Evolutionary conservation across 2,797 vertebrate species (phyloP), one percentile per base, ranked within the genome.

Genomic region (Euphonia xanthogaster): DNA sequence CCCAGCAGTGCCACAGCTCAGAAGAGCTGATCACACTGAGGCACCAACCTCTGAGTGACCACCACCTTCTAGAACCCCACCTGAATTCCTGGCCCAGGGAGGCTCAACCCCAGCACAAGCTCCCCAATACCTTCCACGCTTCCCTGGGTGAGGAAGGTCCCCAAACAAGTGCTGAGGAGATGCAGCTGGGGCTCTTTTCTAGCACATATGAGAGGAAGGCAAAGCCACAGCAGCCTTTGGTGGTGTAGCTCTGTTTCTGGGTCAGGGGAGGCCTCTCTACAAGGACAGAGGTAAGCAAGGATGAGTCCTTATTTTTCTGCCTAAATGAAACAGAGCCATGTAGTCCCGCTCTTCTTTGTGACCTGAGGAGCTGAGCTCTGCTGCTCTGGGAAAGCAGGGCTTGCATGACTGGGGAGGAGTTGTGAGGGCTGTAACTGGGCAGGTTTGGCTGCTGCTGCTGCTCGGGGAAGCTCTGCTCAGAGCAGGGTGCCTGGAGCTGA

Each of bases 211-310:
- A 86, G 89, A 88, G 53, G 68, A 74, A 47, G 54, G 50, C 31
- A 42, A 85, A 90, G 39, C 1, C 16, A 7, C 1, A 60, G 22
- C 1, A 73, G 7, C 3, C 1, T 3, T 39, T 58, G 30, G 5
- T 50, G 40, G 17, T 1, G 1, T 21, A 33, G 21, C 6, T 86
- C 20, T 68, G 39, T 2, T 73, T 39, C 21, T 72, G 25, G 12
- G 6, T 21, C 5, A 27, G 76, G n/a, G 42, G 35, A n/a, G n/a
- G 1, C 0, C 4, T 18, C 55, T 68, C 20, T 60, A 0, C 3
- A 8, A 22, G 28, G 7, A n/a, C 3, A 58, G 22, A 74, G 45
- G 24, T 54, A 65, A 65, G 57, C 1, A 21, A 90, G n/a, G 13
- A 14, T 19, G 37, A 28, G 6, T 48, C 6, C 45, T 92, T 42